Base-by-base conservation (phyloP, 1,140 invertebrate species). In the Bursaphelenchus mucronatus region DNA sequence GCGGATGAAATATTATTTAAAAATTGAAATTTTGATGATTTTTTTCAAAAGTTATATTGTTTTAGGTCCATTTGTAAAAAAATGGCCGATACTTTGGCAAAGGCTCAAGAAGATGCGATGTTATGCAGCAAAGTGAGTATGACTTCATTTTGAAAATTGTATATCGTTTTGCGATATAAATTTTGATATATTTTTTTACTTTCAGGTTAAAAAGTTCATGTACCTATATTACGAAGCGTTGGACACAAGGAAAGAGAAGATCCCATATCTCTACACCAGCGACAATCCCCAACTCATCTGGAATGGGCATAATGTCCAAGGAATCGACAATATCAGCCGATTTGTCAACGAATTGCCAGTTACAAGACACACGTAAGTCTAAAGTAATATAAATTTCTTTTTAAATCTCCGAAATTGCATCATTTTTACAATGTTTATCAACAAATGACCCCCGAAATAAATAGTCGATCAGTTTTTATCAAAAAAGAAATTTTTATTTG, bases 121-220 rank as follows among this genome's bases (percentile, higher is more conserved):
- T 13, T 59, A 11, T 59, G 57, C 40, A 59, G 57, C 39, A 59
- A 59, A 39, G 57, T 59, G 40, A 59, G 41, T n/a, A 45, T 59
- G n/a, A 58, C 10, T 8, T 58, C 8, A 43, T n/a, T n/a, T n/a
- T n/a, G n/a, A n/a, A n/a, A n/a, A n/a, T n/a, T n/a, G n/a, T n/a
- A n/a, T n/a, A n/a, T n/a, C n/a, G n/a, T n/a, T n/a, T n/a, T n/a
- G n/a, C n/a, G n/a, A n/a, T n/a, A n/a, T n/a, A n/a, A n/a, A n/a
- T n/a, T n/a, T n/a, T n/a, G n/a, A n/a, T n/a, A n/a, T n/a, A n/a
- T n/a, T n/a, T 50, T 39, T 39, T 7, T 41, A 50, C 52, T 59
- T 49, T n/a, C 7, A 59, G 57, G 30, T 59, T 4, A 13, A 39
- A 11, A 59, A 59, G 41, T 59, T 59, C 57, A 44, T 44, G 13